Evolutionary conservation across 30 jellyfish, hydroid and myxozoan species (phyloP), one percentile per base, ranked within the genome.

Genomic region (Pseudorhiza aurosa): DNA sequence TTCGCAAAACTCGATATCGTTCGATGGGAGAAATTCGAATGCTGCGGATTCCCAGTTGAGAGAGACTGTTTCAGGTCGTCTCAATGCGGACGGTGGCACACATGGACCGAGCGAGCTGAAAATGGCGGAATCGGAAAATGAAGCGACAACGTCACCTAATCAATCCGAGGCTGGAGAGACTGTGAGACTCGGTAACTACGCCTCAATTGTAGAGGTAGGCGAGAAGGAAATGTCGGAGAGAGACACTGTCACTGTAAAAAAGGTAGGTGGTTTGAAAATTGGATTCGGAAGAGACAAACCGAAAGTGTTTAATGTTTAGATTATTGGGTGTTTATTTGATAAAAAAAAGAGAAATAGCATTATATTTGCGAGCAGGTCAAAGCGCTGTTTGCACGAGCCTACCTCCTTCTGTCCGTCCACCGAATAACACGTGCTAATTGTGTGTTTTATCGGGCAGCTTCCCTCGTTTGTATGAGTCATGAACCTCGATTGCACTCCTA

Each of bases 211-310:
- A 46, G 83, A 70, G 2, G 71, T 46, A 45, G 30, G 47, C 49
- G 36, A 70, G 58, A 70, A 70, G 43, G 83, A 70, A 25, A 45
- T 24, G 17, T 14, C 67, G 6, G 68, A 19, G 18, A 70, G 83
- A 46, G 83, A 70, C 30, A 70, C 83, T 44, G 71, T 70, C n/a
- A 46, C 83, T 46, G 83, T 70, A 25, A 70, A 70, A 28, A 46
- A 70, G 57, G 83, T 70, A 43, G 83, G 83, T 22, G 83, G 83
- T 18, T 70, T 70, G 37, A 70, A 70, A 2, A 70, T 70, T 45
- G 83, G 83, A 6, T 70, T 70, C 19, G 83, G 83, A 18, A 46
- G 83, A 70, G 83, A 70, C 43, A 70, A 70, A 29, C 83, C 83
- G 22, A 70, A 46, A 19, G 72, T 70, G n/a, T 70, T 22, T 47